Base-by-base conservation (phyloP, 2,113 vertebrate genomes). In the Pachyramphus minor region DNA sequence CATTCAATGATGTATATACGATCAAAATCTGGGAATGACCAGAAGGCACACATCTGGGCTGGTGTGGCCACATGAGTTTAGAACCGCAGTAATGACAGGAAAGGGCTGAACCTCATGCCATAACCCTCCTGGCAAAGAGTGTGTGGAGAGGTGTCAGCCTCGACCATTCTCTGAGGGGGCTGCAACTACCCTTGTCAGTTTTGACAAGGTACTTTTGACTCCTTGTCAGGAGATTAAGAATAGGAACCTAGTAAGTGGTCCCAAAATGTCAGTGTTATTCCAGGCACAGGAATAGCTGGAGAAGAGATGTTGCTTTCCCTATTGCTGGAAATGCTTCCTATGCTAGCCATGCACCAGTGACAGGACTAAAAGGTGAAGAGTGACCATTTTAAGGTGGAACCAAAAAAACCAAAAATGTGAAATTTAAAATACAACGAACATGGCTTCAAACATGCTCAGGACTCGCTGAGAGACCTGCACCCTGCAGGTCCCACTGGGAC, bases 221-320 rank as follows among this genome's bases (percentile, higher is more conserved):
- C 74, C 87, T 94, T 95, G 87, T 95, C 84, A 53, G 77, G 71
- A 94, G 69, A 89, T 95, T 84, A 95, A 90, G 80, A 90, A 84
- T 44, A 90, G 69, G 76, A 90, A 89, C 44, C 31, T 81, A 81
- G 28, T 75, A 95, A 95, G 69, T 52, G 63, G 24, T 91, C 71
- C 53, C 52, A 72, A 89, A 94, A 94, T 68, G 78, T 68, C 84
- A 74, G 47, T 45, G 42, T 91, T 91, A 69, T 94, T 94, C 74
- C 88, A 85, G 77, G 35, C 4, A 1, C 55, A 67, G 45, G 52
- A 77, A 37, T 6, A 85, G 35, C 15, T 72, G 58, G 42, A 77
- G 71, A 85, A 87, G 55, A 92, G 59, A 35, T 66, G 58, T 56
- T 89, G 41, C 18, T 85, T 90, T 88, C 50, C 7, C 8, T 67